A percentile compares a stretch with the other conserved stretches of the same genome.
Evolutionary conservation across 1,140 invertebrate species (phyloP).

Genomic region (Ceratoteleas bidentatus): DNA sequence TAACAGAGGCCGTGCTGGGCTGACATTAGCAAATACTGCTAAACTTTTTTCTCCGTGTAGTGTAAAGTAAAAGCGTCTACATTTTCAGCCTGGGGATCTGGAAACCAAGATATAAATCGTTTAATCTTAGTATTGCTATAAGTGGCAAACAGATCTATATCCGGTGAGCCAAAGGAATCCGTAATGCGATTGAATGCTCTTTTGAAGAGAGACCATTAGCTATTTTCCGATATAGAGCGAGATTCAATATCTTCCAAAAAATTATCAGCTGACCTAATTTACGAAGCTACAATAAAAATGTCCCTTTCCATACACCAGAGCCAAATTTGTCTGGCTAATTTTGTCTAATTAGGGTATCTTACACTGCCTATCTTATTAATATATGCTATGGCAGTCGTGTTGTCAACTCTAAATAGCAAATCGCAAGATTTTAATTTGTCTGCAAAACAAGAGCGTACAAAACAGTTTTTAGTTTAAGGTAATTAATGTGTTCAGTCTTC

Average conservation of each 20-base stretch:
- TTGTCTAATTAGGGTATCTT: neutral
- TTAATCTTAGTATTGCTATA: too few relatives aligned
- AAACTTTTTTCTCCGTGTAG: too few relatives aligned
- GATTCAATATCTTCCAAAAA: neutral
- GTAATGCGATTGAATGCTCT: neutral
- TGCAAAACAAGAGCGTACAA: slow-evolving; percentile 1
- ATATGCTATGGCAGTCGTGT: neutral
- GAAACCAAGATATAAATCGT: too few relatives aligned
- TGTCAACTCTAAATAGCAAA: neutral
- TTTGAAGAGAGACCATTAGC: neutral
- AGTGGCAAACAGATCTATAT: too few relatives aligned
- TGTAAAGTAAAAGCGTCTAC: too few relatives aligned
- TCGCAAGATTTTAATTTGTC: neutral
- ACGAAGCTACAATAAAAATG: neutral
- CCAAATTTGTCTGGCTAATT: neutral
- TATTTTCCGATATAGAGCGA: neutral
- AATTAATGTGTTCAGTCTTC: neutral
- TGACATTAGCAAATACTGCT: too few relatives aligned
- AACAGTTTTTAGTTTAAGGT: neutral
- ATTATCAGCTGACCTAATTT: neutral
- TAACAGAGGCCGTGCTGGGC: too few relatives aligned
- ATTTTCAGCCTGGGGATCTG: too few relatives aligned
- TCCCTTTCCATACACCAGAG: neutral
- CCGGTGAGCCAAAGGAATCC: neutral
- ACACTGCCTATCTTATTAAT: too few relatives aligned